Base-by-base conservation (phyloP, 2,797 vertebrate genomes). In the Capromys pilorides region DNA sequence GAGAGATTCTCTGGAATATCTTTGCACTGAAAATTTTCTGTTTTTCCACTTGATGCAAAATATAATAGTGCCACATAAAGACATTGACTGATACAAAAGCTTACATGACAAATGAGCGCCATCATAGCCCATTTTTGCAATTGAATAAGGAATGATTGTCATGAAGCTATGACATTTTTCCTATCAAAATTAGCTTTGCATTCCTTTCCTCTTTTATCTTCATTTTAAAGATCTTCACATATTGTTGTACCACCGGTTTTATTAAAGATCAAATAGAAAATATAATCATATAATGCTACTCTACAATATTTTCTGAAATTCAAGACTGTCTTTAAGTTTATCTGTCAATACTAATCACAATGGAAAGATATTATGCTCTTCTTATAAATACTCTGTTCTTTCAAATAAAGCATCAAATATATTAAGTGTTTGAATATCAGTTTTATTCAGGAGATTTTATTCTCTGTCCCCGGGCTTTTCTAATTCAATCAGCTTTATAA, bases 31-130 rank as follows among this genome's bases (percentile, higher is more conserved):
- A 85, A 18, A 0, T 39, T 93, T 39, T 39, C 3, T 91, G 22
- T 90, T 88, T 59, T 33, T 92, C 71, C 6, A 26, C 1, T 94
- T 26, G 36, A 36, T 90, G 81, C 36, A 10, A 97, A 95, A 3
- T 24, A 94, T 49, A 10, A 54, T 59, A 77, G 51, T 2, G 9
- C 61, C 64, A 6, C 18, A 1, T 83, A 90, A 77, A 92, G 88
- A 83, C 11, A 94, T 57, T 90, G 19, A 95, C 0, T 61, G 36
- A 93, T 84, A 89, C 7, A 16, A 61, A 96, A 26, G 16, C 81
- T 95, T 96, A 54, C 2, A 8, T 88, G 36, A 96, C 90, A 97
- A 94, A 96, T 45, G 9, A 93, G 94, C 12, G 7, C 12, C 81
- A n/a, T 80, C 12, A 36, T 86, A 90, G 81, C 90, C 89, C 93